Conservation (phyloP, 2,888 invertebrate species). For the Brachylomia viminalis region DNA sequence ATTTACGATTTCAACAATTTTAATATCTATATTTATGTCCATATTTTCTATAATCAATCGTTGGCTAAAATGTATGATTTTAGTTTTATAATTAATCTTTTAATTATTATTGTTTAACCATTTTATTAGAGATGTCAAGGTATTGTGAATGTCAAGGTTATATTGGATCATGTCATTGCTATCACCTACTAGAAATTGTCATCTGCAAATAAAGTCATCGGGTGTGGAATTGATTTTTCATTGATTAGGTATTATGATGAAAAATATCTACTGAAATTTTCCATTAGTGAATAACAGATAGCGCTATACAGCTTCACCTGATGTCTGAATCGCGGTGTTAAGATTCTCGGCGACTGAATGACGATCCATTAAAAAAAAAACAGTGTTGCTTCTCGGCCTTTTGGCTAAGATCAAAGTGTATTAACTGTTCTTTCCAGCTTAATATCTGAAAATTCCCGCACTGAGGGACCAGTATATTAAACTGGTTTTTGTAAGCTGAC, state of each 20-base stretch:
- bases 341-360: neutral
- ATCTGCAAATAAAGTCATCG: too few relatives aligned
- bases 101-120: too few relatives aligned
- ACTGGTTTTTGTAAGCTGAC: neutral
- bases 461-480: neutral
- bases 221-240: too few relatives aligned
- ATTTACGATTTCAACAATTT: too few relatives aligned
- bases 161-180: too few relatives aligned
- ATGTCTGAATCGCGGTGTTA: neutral
- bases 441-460: neutral
- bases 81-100: too few relatives aligned
- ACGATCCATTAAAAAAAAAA: neutral
- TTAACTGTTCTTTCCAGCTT: neutral
- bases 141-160: too few relatives aligned
- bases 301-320: slow-evolving; percentile 4
- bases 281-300: neutral
- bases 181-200: too few relatives aligned
- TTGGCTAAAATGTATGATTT: too few relatives aligned
- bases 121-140: too few relatives aligned
- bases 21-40: too few relatives aligned
- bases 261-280: neutral
- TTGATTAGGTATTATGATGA: neutral
- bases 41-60: too few relatives aligned
- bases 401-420: neutral
- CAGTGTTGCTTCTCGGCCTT: neutral